A percentile compares a stretch with the other conserved stretches of the same genome.
Conservation (phyloP, 1,140 invertebrate species). For the Brachionus rotundiformis region DNA sequence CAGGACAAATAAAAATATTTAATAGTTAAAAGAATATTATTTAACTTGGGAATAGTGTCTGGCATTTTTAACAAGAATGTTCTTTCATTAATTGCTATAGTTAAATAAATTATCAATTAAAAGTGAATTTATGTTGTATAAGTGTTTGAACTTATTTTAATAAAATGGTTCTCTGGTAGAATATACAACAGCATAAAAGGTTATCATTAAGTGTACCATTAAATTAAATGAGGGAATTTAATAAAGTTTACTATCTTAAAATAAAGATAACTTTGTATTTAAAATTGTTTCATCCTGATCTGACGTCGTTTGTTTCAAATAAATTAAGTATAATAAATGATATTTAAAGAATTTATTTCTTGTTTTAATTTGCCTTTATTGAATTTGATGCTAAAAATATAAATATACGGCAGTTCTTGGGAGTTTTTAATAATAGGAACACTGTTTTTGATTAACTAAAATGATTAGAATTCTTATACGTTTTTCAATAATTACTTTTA, state of each 20-base stretch:
- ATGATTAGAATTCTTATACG: not conserved
- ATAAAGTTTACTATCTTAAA: constrained; percentile 15
- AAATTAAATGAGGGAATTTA: not conserved
- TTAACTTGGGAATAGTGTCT: not conserved
- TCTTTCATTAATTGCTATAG: not conserved
- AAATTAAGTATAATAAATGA: not conserved
- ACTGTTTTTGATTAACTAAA: not conserved
- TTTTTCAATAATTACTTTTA: not conserved
- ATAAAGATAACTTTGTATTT: not conserved
- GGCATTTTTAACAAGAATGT: not conserved
- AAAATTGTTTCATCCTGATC: not conserved
- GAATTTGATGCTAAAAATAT: not conserved
- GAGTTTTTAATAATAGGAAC: not conserved
- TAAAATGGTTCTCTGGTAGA: constrained; percentile 15
- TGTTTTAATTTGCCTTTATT: not conserved
- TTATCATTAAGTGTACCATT: constrained; percentile 43
- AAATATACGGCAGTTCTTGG: not conserved
- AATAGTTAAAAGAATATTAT: not conserved
- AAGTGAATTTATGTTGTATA: constrained; percentile 21
- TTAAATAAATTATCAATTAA: constrained; percentile 7
- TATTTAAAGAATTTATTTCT: constrained; percentile 10
- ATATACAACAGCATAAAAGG: constrained; percentile 17
- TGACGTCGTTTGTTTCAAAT: constrained; percentile 20
- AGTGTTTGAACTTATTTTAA: constrained; percentile 44
- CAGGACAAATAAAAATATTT: constrained; percentile 1